phyloP scores from a whole-genome alignment of 2,113 vertebrate species.

The Dipodomys spectabilis region DNA sequence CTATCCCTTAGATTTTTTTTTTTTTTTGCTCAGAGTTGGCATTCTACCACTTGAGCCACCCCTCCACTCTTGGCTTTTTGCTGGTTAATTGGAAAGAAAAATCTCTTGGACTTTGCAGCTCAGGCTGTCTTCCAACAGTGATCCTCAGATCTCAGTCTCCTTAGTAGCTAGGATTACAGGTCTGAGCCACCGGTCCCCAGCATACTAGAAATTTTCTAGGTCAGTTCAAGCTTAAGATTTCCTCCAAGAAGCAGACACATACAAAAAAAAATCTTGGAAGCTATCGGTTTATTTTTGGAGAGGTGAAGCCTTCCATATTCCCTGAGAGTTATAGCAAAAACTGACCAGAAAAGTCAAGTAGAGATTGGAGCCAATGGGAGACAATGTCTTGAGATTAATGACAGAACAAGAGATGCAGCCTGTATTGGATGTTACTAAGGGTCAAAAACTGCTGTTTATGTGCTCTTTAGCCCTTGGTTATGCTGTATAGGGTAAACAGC shows the following conservation, averaged over 20 bases:
- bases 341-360: not conserved
- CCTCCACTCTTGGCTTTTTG: too few species aligned
- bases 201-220: conserved; percentile 40
- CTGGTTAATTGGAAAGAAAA: too few species aligned
- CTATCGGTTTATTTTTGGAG: conserved; percentile 16
- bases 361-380: not conserved
- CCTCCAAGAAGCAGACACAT: not conserved
- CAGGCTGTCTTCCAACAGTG: too few species aligned
- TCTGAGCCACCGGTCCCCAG: not conserved
- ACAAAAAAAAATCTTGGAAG: not conserved
- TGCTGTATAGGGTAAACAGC: not conserved
- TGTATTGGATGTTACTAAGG: not conserved
- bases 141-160: too few species aligned
- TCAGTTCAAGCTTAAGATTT: conserved; percentile 44
- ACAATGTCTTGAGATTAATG: not conserved
- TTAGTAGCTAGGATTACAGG: too few species aligned
- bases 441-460: conserved; percentile 11
- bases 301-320: conserved; percentile 17
- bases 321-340: not conserved
- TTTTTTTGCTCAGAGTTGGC: too few species aligned
- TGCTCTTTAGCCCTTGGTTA: not conserved
- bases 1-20: not conserved
- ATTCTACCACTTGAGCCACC: too few species aligned
- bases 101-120: too few species aligned
- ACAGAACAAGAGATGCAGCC: not conserved